A percentile compares a stretch with the other conserved stretches of the same genome.
Conservation (phyloP, 1,140 invertebrate species). For the Leptinotarsa undecemlineata region DNA sequence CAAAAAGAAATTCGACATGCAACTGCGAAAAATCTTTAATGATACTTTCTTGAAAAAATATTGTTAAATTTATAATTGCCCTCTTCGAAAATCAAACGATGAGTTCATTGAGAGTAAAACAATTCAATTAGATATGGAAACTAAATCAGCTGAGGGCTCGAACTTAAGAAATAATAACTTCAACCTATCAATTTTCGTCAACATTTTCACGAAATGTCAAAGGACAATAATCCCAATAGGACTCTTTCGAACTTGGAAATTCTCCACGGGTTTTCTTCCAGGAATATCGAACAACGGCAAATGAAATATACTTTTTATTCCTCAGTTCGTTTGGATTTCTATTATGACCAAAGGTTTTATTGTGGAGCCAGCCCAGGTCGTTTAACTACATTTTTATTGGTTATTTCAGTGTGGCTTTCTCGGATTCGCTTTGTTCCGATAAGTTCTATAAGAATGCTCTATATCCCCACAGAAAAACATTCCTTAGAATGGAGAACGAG, state of each 20-base stretch:
- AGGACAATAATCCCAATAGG: not conserved
- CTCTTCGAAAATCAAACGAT: too few relatives aligned
- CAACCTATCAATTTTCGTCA: too few relatives aligned
- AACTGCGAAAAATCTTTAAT: too few relatives aligned
- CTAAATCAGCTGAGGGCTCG: too few relatives aligned
- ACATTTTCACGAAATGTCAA: too few relatives aligned
- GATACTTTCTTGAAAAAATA: too few relatives aligned
- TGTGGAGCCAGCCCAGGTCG: conserved; percentile 26
- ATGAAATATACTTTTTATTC: conserved; percentile 10
- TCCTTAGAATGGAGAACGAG: not conserved
- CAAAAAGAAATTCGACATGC: too few relatives aligned
- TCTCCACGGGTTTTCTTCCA: not conserved
- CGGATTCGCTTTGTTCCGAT: conserved; percentile 20
- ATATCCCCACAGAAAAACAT: conserved; percentile 5
- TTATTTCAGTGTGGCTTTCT: conserved; percentile 16
- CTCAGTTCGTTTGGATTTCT: conserved; percentile 4
- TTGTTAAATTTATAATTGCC: too few relatives aligned
- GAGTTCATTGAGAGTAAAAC: too few relatives aligned
- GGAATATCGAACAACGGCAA: not conserved
- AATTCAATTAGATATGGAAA: too few relatives aligned
- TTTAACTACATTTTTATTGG: conserved; percentile 33
- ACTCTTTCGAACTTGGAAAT: not conserved
- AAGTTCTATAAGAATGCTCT: conserved; percentile 14
- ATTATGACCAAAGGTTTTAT: conserved; percentile 26
- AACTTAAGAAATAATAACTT: too few relatives aligned